A percentile compares a stretch with the other conserved stretches of the same genome.
Evolutionary conservation across 2,113 vertebrate species (phyloP).

Genomic region (Martes martes): DNA sequence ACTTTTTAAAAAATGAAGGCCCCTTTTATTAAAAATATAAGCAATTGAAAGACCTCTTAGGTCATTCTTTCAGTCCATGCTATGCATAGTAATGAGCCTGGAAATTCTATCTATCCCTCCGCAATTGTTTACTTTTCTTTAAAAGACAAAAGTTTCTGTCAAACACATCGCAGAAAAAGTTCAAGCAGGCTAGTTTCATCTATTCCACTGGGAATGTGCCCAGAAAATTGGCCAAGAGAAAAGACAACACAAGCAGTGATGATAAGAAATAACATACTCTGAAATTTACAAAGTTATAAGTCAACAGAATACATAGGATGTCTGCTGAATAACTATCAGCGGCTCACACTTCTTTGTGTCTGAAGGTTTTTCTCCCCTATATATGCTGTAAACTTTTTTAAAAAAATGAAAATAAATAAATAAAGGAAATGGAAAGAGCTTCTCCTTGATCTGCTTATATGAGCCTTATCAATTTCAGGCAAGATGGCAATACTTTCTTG

Average conservation of each 20-base stretch:
- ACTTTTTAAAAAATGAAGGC: conserved; percentile 33
- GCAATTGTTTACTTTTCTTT: conserved; percentile 55
- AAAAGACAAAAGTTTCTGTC: conserved; percentile 70
- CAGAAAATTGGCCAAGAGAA: conserved; percentile 65
- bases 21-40: conserved; percentile 52
- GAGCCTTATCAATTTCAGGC: not conserved
- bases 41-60: conserved; percentile 38
- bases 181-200: conserved; percentile 61
- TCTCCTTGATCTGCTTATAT: not conserved
- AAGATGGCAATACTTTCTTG: conserved; percentile 7
- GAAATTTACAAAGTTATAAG: conserved; percentile 44
- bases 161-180: conserved; percentile 58
- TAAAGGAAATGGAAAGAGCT: not conserved
- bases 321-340: conserved; percentile 19
- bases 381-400: not conserved
- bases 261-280: conserved; percentile 53
- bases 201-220: conserved; percentile 8
- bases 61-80: conserved; percentile 45
- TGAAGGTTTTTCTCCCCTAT: not conserved
- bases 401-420: not conserved
- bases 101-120: conserved; percentile 36
- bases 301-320: not conserved
- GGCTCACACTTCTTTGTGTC: not conserved
- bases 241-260: conserved; percentile 15
- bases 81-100: conserved; percentile 57